Base-by-base conservation (phyloP, 1,140 invertebrate genomes). In the Pseudomyrmex dendroicus region DNA sequence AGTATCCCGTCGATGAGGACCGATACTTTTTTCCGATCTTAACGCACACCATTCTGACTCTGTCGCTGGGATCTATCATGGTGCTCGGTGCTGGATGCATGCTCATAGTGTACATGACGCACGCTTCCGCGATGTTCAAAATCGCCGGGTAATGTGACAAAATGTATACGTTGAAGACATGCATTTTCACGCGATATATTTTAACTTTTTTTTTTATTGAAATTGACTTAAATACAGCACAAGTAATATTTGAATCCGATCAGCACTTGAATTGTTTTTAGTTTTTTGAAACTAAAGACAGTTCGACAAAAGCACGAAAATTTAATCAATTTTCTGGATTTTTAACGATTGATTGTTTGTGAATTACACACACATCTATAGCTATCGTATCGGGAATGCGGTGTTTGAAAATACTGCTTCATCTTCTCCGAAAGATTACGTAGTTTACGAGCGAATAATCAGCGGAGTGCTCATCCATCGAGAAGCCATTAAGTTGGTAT, bases 401-500 rank as follows among this genome's bases (percentile, higher is more conserved):
- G 1, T 62, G 44, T 46, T 25, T 5, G 5, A 61, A 20, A 22
- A 22, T 61, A 7, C 35, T 73, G 2, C 0, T 9, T 20, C 68
- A n/a, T 80, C 54, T 62, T 44, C 3, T 25, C 25, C 44, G 15
- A 57, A 59, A 48, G 7, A 59, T 67, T 7, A 61, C 3, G 35
- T 8, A 48, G 22, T 61, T 70, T 48, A 48, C 2, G 20, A 59
- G 46, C 72, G 56, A 48, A 15, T 80, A 17, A 80, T 48, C 22
- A 57, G 25, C 9, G 62, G 46, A 56, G 52, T 77, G 2, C 48
- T 44, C 12, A 25, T 77, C 54, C 74, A 77, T 44, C n/a, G 10
- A 44, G 35, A 56, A 46, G 74, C 74, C 35, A 64, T 77, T 44
- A 62, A 77, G 74, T 77, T 57, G 12, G 61, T 77, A 66, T 66